Base-by-base conservation (phyloP, 2,113 vertebrate species). In the Tetrax tetrax region DNA sequence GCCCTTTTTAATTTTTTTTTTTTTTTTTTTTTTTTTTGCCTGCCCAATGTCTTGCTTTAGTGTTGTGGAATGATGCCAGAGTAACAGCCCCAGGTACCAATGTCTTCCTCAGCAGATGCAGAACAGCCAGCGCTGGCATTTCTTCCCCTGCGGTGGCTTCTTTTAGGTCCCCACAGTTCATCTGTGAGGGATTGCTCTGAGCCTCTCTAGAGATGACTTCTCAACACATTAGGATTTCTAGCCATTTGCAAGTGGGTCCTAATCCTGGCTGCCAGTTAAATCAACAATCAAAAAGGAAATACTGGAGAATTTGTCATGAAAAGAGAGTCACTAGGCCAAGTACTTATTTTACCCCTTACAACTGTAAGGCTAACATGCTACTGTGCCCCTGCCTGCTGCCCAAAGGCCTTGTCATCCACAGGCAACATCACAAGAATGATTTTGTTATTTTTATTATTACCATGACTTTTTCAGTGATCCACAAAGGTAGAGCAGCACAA, bases 1-100 rank as follows among this genome's bases (percentile, higher is more conserved):
- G 14, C 0, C 1, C 4, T 10, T 41, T n/a, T n/a, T n/a, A n/a
- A n/a, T n/a, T n/a, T n/a, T 28, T 54, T 53, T 53, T 6, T 4
- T 7, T 12, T 23, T 21, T 31, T 21, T 41, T 18, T 50, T 68
- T 88, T 29, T 16, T 61, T 75, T 90, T 19, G 29, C 63, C 22
- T 4, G 4, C 35, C 18, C 43, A 31, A 8, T 25, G 23, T 35
- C 19, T 35, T 66, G 61, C 45, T 88, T 77, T n/a, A 48, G 17
- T 28, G 38, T 35, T 71, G 35, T 78, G 72, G 56, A 88, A 47
- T 1, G 11, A 31, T 12, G 68, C 68, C 75, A 77, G 47, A 71
- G 38, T 25, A 86, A 74, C 63, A 70, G 37, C 23, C 19, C 22
- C 45, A 68, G 37, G 21, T 51, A 93, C 45, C 47, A 38, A 7